Evolutionary conservation across 2,888 invertebrate species (phyloP).

Genomic region (Nephrotoma flavescens): DNA sequence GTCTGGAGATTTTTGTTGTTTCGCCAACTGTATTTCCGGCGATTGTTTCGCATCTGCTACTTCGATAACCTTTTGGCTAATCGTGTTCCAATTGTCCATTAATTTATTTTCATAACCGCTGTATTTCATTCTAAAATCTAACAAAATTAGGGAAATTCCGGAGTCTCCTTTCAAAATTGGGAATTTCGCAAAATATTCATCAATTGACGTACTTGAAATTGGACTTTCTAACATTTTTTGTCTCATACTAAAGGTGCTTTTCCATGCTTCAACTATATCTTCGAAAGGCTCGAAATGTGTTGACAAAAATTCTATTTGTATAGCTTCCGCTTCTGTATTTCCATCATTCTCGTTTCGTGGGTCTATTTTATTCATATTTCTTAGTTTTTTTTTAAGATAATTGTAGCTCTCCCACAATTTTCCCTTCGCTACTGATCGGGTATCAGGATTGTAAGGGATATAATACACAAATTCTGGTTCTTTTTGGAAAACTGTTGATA

Average conservation of each 20-base stretch:
- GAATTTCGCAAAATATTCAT: not conserved
- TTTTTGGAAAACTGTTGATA: not conserved
- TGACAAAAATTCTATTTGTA: not conserved
- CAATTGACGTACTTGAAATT: not conserved
- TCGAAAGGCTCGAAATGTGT: not conserved
- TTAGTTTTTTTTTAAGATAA: not conserved
- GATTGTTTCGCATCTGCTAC: not conserved
- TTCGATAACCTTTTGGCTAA: not conserved
- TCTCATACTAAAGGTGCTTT: not conserved
- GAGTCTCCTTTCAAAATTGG: not conserved
- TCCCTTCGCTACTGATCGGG: not conserved
- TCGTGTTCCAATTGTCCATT: not conserved
- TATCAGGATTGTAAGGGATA: not conserved
- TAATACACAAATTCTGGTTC: not conserved
- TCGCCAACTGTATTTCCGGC: not conserved
- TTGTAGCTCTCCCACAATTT: not conserved
- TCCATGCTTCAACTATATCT: not conserved
- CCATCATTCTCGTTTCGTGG: not conserved
- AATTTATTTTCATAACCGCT: not conserved
- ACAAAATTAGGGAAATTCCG: not conserved
- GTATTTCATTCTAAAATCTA: not conserved
- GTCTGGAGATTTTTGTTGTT: not conserved
- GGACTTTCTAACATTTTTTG: not conserved
- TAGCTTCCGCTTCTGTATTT: not conserved
- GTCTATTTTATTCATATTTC: not conserved